phyloP scores from a whole-genome alignment of 2,113 vertebrate genomes.

The cattle (Bos taurus) region ARS-UCD2.0 NC_037347.1:71203001-71203500 shows the following conservation, averaged over 20 bases:
- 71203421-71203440: accelerated
- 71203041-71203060: accelerated
- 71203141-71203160: neutral
- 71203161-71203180: accelerated
- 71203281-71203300: neutral
- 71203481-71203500: neutral
- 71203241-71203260: neutral
- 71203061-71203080: neutral
- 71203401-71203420: accelerated
- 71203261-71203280: accelerated
- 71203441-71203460: accelerated
- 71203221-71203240: neutral
- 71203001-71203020: neutral
- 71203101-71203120: neutral
- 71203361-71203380: neutral
- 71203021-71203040: accelerated
- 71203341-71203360: neutral
- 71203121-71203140: neutral
- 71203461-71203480: accelerated
- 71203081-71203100: neutral
- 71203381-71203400: accelerated
- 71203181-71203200: accelerated
- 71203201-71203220: too few relatives aligned
- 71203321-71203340: neutral
- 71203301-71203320: accelerated